Evolutionary conservation across 2,888 invertebrate genomes (phyloP).

Genomic region (Maniola hyperantus): DNA sequence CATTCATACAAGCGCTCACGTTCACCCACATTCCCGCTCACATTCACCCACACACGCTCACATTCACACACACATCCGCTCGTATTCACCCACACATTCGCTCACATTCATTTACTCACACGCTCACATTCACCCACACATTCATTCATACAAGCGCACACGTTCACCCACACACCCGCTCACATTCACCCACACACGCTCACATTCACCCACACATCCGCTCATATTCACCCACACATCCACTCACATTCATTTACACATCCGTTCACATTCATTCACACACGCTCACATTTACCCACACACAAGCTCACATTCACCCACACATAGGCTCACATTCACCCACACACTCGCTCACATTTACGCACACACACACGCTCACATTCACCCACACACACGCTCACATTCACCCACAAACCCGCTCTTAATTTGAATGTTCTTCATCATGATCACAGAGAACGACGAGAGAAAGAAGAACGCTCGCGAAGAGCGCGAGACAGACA

Average conservation of each 20-base stretch:
- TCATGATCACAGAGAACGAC: slow-evolving; percentile 76
- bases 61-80: neutral
- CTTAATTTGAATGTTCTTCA: no score
- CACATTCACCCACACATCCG: no score
- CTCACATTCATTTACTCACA: neutral
- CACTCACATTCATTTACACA: no score
- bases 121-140: neutral
- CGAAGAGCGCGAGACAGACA: slow-evolving; percentile 94
- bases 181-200: no score
- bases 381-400: neutral
- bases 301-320: no score
- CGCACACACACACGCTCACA: neutral
- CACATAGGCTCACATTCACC: no score
- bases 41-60: neutral
- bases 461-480: slow-evolving; percentile 92
- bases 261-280: no score
- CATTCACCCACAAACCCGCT: neutral
- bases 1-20: neutral
- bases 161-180: neutral
- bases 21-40: no score
- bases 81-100: no score
- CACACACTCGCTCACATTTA: neutral
- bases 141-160: no score
- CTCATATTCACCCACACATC: no score
- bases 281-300: neutral